Percentiles rank a stretch among this genome's conserved stretches.
phyloP scores from a whole-genome alignment of 2,113 vertebrate species.

The Urocitellus parryii region DNA sequence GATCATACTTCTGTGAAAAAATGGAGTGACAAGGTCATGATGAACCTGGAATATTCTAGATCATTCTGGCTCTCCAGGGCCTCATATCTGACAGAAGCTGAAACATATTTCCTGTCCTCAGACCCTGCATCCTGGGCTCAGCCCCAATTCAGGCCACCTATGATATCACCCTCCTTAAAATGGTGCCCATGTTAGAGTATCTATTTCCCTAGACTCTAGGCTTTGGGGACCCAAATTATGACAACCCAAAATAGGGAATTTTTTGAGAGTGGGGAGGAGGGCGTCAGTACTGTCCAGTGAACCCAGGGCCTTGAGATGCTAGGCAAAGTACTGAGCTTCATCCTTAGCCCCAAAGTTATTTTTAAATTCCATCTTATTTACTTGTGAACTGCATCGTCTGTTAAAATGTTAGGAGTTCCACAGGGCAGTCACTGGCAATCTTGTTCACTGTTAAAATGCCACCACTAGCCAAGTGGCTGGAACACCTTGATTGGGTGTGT shows the following conservation, averaged over 20 bases:
- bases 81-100: not conserved
- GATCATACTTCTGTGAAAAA: not conserved
- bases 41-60: not conserved
- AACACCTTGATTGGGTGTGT: not conserved
- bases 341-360: not conserved
- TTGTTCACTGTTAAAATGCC: not conserved
- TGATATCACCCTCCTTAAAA: not conserved
- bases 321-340: too few relatives aligned
- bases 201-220: not conserved
- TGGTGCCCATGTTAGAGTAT: not conserved
- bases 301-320: too few relatives aligned
- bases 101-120: not conserved
- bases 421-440: not conserved
- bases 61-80: not conserved
- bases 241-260: not conserved
- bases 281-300: too few relatives aligned
- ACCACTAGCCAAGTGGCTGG: not conserved
- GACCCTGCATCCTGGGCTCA: not conserved
- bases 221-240: not conserved
- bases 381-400: not conserved
- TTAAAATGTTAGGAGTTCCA: conserved; percentile 17
- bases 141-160: not conserved
- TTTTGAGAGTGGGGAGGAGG: too few relatives aligned
- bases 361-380: conserved; percentile 20
- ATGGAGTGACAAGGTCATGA: not conserved